Evolutionary conservation across 2,888 invertebrate species (phyloP), one percentile per base, ranked within the genome.

Genomic region (Microplitis deprimator): DNA sequence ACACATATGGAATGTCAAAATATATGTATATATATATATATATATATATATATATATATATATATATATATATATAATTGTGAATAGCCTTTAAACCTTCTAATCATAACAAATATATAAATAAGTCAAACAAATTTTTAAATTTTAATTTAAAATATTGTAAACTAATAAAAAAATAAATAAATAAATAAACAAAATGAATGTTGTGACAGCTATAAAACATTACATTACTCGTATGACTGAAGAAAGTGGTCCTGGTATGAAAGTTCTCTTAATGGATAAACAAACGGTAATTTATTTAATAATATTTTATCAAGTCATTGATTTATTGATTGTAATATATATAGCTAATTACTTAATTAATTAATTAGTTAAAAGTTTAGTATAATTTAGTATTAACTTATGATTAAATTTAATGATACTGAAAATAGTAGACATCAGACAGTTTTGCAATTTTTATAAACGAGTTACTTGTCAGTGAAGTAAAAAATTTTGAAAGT

Each of bases 241-340:
- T 5, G 96, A 97, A 82, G 97, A 98, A 87, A 96, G 97, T 88
- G 99, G 99, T 1, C 97, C 98, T 1, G 99, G 99, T 72, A 99
- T 99, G 98, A 99, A 99, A 93, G 96, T 98, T 64, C 93, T 99
- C 81, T 91, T 99, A 69, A 96, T 99, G 96, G 99, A 99, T 90
- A 97, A 96, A 90, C 98, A 99, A 90, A 99, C 99, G 80, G 97
- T 97, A 90, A 87, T 8, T 50, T 29, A 4, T 29, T 29, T 4
- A 29, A 20, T 20, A 20, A 29, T 4, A 29, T 29, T 29, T 29
- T 29, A 29, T 29, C 29, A 29, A 4, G 29, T 29, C 2, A 29
- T 29, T 29, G 3, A 20, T 20, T 20, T 2, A 29, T 29, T 29
- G 3, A 29, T 29, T 29, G 29, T 29, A 29, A 29, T 29, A 0